These are phyloP conservation scores for Emmelina monodactyla DNA, from an alignment of 2,888 invertebrate genomes.

Conservation along the genomic window DNA sequence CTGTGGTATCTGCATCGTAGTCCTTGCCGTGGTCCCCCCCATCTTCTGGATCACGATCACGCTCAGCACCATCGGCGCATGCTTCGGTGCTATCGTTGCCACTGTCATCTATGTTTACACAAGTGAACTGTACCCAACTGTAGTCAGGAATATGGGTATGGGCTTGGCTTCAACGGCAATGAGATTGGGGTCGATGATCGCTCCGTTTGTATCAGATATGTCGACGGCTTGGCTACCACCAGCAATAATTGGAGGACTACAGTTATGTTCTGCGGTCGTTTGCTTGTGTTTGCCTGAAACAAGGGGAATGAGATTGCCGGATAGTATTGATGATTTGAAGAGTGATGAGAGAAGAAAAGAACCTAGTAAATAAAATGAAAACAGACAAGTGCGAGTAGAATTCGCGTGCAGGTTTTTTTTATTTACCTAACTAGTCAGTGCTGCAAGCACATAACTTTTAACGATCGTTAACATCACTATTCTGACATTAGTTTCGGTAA, in stretches of 20 bases:
- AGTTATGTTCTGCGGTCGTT: conserved; percentile 4
- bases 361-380: too few species aligned
- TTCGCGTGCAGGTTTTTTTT: too few species aligned
- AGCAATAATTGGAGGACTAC: conserved; percentile 6
- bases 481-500: too few species aligned
- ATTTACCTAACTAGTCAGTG: too few species aligned
- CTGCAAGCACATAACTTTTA: too few species aligned
- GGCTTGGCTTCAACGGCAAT: conserved; percentile 62
- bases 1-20: too few species aligned
- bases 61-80: too few species aligned
- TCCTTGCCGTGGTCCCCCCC: too few species aligned
- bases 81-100: too few species aligned
- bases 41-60: too few species aligned
- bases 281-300: conserved; percentile 13
- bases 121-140: conserved; percentile 64
- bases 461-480: too few species aligned
- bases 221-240: conserved; percentile 10
- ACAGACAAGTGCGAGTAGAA: too few species aligned
- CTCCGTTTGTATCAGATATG: conserved; percentile 52
- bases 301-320: conserved; percentile 10
- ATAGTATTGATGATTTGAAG: conserved; percentile 10
- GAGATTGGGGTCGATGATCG: conserved; percentile 58
- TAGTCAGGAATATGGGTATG: conserved; percentile 57
- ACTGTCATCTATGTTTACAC: conserved; percentile 49
- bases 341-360: background rate